A percentile compares a stretch with the other conserved stretches of the same genome.
Evolutionary conservation across 2,888 invertebrate species (phyloP).

Genomic region (Drosophila histrio): DNA sequence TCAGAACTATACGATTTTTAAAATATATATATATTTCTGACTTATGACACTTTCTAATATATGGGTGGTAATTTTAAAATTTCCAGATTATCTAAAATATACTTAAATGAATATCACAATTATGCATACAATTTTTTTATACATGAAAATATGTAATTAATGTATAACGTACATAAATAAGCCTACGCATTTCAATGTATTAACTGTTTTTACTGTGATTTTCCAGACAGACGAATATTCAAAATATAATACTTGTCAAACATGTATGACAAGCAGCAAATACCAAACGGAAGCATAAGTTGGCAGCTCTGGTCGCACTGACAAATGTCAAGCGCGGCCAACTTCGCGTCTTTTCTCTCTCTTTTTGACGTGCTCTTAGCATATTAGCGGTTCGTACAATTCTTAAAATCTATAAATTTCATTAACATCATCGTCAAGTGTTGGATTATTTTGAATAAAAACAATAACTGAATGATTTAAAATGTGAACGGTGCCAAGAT

Average conservation of each 20-base stretch:
- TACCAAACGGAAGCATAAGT: slow-evolving; percentile 40
- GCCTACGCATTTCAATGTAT: too few species aligned
- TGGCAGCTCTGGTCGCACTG: slow-evolving; percentile 43
- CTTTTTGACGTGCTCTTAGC: slow-evolving; percentile 83
- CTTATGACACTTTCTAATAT: background rate
- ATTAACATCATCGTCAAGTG: slow-evolving; percentile 62
- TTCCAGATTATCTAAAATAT: background rate
- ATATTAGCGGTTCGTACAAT: slow-evolving; percentile 79
- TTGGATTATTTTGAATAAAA: slow-evolving; percentile 25
- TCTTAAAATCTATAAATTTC: slow-evolving; percentile 71
- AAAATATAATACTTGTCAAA: slow-evolving; percentile 1
- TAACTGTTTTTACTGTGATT: too few species aligned
- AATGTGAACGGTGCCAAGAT: slow-evolving; percentile 40
- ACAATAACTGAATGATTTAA: slow-evolving; percentile 7
- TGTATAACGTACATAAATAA: background rate
- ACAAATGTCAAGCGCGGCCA: slow-evolving; percentile 57
- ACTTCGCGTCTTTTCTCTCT: slow-evolving; percentile 79
- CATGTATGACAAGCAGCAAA: slow-evolving; percentile 10
- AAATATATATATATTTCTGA: background rate
- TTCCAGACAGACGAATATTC: too few species aligned
- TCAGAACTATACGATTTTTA: slow-evolving; percentile 6
- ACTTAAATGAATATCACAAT: background rate
- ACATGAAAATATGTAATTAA: background rate
- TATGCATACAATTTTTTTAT: background rate
- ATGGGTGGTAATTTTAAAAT: background rate